Conservation (phyloP, 2,113 vertebrate genomes). For the Bos javanicus region DNA sequence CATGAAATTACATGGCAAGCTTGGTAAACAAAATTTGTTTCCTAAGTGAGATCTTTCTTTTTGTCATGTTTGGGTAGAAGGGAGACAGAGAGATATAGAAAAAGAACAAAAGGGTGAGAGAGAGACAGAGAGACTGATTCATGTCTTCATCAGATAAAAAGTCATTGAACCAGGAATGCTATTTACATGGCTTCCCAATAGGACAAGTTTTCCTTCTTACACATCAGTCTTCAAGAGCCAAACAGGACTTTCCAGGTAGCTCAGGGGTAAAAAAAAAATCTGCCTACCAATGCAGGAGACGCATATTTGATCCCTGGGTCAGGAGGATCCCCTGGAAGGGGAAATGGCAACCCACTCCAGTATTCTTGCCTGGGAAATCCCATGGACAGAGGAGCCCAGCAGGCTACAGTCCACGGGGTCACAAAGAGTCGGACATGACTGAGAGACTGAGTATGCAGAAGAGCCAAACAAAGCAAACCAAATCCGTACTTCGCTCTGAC, state of each 20-base stretch:
- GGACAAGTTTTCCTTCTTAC: neutral
- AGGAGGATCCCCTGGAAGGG: neutral
- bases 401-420: neutral
- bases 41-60: neutral
- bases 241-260: neutral
- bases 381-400: neutral
- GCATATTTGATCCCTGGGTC: neutral
- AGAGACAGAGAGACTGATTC: neutral
- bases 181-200: neutral
- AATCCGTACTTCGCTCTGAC: neutral
- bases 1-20: neutral
- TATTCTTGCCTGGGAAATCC: neutral
- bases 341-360: neutral
- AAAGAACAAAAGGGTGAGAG: fast-evolving
- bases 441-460: neutral
- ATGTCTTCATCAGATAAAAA: neutral
- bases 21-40: neutral
- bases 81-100: neutral
- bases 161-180: neutral
- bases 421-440: neutral
- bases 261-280: neutral
- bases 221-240: neutral
- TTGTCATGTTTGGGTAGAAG: neutral
- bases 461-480: neutral
- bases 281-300: neutral